Evolutionary conservation across 2,888 invertebrate genomes (phyloP), one percentile per base, ranked within the genome.

Genomic region (Shargacucullia verbasci): DNA sequence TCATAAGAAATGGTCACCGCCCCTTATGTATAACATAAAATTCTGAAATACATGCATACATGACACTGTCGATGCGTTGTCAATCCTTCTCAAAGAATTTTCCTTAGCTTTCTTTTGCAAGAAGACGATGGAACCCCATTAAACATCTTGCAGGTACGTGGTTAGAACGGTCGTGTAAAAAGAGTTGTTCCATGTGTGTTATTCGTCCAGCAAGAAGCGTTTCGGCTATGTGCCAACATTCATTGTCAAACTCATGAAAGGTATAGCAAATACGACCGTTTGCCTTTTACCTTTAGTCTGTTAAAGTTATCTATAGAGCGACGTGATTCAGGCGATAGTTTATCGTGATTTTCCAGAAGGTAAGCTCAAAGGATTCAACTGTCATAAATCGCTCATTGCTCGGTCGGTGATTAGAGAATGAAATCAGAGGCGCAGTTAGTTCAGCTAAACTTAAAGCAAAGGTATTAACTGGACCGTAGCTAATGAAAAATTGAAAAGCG

Each of bases 331-430:
- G 7, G 43, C 39, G 41, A 68, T 72, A 54, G 68, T 50, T 67
- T 54, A 67, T 72, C 61, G 44, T 59, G 68, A 73, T 72, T 68
- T 60, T 45, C 73, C 67, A 72, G 73, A 48, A 49, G 44, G 38
- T 47, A 40, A 53, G 61, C 29, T 60, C 69, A 60, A 73, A 59
- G 52, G 73, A 43, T 59, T 54, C 27, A 39, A 48, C 61, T 72
- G 52, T 72, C 69, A 60, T 68, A 48, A 67, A 67, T 72, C 54
- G 68, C 14, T 68, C 62, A 73, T 34, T 55, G 62, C 45, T 43
- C 25, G 47, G 15, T 12, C 44, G 40, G 48, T 52, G 69, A n/a
- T 60, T 59, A 59, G 52, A 54, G 37, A 38, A 31, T 53, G 29
- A 40, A 72, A 45, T 55, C 41, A 38, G 40, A 25, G 39, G 37